Conservation (phyloP, 2,888 invertebrate species). For the Pollenia amentaria region DNA sequence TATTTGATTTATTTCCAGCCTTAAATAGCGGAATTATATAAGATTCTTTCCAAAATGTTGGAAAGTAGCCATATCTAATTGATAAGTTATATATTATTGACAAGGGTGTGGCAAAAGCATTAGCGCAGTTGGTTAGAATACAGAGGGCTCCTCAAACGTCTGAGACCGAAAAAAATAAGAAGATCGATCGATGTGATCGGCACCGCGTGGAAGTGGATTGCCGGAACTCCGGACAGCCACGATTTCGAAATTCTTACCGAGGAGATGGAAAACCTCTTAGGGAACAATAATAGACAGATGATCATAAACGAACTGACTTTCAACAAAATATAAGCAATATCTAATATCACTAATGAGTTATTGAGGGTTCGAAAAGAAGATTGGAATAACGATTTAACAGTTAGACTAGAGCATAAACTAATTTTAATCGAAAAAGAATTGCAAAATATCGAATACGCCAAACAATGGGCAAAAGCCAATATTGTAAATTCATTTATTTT, state of each 20-base stretch:
- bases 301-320: conserved; percentile 50
- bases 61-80: no score
- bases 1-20: no score
- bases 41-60: no score
- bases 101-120: no score
- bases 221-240: neutral
- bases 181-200: no score
- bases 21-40: no score
- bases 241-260: neutral
- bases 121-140: no score
- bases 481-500: conserved; percentile 70
- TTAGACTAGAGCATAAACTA: neutral
- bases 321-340: conserved; percentile 23
- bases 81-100: no score
- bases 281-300: no score
- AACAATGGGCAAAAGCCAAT: conserved; percentile 43
- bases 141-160: no score
- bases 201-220: conserved; percentile 16
- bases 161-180: no score
- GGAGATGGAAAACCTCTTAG: neutral
- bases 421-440: conserved; percentile 17
- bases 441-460: conserved; percentile 42
- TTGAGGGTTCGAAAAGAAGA: neutral
- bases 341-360: conserved; percentile 40
- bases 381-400: neutral